Percentiles rank a stretch among this genome's conserved stretches.
phyloP scores from a whole-genome alignment of 2,113 vertebrate species.

The Propithecus coquereli region DNA sequence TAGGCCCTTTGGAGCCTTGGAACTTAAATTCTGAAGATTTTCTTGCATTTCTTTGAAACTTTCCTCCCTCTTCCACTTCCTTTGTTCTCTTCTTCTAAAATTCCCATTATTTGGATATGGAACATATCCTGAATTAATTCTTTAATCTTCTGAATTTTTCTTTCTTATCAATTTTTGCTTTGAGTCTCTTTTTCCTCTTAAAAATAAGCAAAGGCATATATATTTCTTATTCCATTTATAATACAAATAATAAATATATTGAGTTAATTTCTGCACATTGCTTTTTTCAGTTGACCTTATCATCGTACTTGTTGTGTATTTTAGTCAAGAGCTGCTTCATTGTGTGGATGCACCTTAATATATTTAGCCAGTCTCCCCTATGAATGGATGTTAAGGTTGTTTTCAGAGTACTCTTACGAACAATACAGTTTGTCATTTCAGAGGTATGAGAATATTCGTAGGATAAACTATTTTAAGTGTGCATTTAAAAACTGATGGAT shows the following conservation, averaged over 20 bases:
- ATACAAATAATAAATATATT: neutral
- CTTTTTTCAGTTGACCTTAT: neutral
- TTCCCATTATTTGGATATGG: neutral
- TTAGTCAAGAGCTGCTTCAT: neutral
- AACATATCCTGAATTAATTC: conserved; percentile 11
- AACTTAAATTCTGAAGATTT: neutral
- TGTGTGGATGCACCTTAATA: neutral
- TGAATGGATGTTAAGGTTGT: neutral
- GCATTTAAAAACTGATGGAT: neutral
- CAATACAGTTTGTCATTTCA: neutral
- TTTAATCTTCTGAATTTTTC: conserved; percentile 18
- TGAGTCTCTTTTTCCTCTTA: conserved; percentile 14
- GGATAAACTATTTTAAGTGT: conserved; percentile 3
- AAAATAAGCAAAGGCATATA: neutral
- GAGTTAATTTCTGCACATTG: neutral
- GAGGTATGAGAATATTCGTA: neutral
- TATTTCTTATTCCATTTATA: neutral
- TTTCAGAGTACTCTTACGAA: conserved; percentile 3
- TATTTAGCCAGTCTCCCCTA: neutral
- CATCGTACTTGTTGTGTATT: neutral
- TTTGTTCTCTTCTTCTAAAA: conserved; percentile 1
- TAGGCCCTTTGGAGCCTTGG: neutral
- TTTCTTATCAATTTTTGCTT: neutral
- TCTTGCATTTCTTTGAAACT: neutral
- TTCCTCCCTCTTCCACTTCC: neutral